Evolutionary conservation across 2,797 vertebrate genomes (phyloP).

Genomic region (Jordanella pulchra): DNA sequence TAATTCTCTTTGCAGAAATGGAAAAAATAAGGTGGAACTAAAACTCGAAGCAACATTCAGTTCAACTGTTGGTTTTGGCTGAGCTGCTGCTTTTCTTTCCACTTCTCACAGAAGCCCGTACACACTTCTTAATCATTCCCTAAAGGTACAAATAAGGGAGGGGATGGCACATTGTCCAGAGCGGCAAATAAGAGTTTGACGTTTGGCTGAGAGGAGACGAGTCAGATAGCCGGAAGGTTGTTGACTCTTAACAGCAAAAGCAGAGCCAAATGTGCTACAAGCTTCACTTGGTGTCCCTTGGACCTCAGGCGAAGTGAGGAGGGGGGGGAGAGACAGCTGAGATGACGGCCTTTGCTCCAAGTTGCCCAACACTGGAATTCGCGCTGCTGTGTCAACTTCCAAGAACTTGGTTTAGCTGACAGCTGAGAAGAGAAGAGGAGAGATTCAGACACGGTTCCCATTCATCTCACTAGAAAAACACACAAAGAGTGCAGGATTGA

Average conservation of each 20-base stretch:
- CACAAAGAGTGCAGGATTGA: background rate
- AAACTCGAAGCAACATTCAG: slow-evolving; percentile 4
- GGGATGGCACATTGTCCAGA: background rate
- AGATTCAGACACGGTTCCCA: background rate
- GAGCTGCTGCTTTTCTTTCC: slow-evolving; percentile 21
- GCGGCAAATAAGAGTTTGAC: background rate
- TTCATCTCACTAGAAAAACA: background rate
- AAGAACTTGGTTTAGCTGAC: slow-evolving; percentile 41
- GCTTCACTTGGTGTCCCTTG: slow-evolving; percentile 29
- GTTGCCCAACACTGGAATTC: slow-evolving; percentile 49
- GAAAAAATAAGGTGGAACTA: background rate
- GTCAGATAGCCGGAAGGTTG: slow-evolving; percentile 18
- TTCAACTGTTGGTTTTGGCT: slow-evolving; percentile 28
- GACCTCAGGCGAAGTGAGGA: slow-evolving; percentile 7
- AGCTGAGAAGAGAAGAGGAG: slow-evolving; percentile 45
- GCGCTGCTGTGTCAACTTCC: slow-evolving; percentile 46
- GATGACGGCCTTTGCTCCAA: slow-evolving; percentile 34
- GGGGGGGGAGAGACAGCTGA: background rate
- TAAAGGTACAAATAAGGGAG: background rate
- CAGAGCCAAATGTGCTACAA: slow-evolving; percentile 40
- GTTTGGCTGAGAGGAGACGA: slow-evolving; percentile 24
- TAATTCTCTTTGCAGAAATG: slow-evolving; percentile 12
- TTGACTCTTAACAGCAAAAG: slow-evolving; percentile 2
- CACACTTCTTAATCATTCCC: slow-evolving; percentile 11
- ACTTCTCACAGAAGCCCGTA: slow-evolving; percentile 6